A percentile compares a stretch with the other conserved stretches of the same genome.
Conservation (phyloP, 2,888 invertebrate species). For the Xanthostigma xanthostigma region DNA sequence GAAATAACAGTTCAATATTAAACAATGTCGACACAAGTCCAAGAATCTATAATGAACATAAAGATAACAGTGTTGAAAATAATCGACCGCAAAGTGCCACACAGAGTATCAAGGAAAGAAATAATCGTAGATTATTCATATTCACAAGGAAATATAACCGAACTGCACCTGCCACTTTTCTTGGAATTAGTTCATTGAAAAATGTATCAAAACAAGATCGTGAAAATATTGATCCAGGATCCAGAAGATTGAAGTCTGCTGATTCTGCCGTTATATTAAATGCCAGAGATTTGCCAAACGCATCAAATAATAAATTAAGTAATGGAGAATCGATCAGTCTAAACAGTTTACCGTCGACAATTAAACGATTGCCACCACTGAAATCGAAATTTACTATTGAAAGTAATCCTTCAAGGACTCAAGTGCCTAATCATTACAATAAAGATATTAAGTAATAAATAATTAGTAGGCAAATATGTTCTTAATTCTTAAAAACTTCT, state of each 20-base stretch:
- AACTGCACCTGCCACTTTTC: slow-evolving; percentile 22
- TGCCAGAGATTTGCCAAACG: slow-evolving; percentile 5
- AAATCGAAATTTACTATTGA: slow-evolving; percentile 1
- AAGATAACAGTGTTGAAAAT: not conserved
- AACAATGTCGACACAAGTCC: not conserved
- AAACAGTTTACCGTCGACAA: slow-evolving; percentile 5
- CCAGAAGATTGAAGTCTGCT: slow-evolving; percentile 2
- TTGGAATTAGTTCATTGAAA: slow-evolving; percentile 1
- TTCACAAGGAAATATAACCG: slow-evolving; percentile 18
- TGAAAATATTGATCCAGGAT: not conserved
- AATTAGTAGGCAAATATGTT: too few relatives aligned
- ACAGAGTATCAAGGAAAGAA: slow-evolving; percentile 20
- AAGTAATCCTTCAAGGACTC: slow-evolving; percentile 1
- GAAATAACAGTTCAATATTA: too few relatives aligned
- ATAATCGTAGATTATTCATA: slow-evolving; percentile 4
- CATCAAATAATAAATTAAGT: slow-evolving; percentile 6
- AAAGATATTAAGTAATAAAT: too few relatives aligned
- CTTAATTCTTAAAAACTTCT: too few relatives aligned
- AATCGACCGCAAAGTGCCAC: slow-evolving; percentile 17
- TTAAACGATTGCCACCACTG: slow-evolving; percentile 4
- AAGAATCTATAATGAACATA: slow-evolving; percentile 6
- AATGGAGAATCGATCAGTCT: slow-evolving; percentile 6
- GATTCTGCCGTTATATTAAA: slow-evolving; percentile 1
- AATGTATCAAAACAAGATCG: not conserved
- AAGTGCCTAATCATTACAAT: not conserved